A percentile compares a stretch with the other conserved stretches of the same genome.
phyloP scores from a whole-genome alignment of 2,113 vertebrate genomes.

The Rhynchomys soricoides region DNA sequence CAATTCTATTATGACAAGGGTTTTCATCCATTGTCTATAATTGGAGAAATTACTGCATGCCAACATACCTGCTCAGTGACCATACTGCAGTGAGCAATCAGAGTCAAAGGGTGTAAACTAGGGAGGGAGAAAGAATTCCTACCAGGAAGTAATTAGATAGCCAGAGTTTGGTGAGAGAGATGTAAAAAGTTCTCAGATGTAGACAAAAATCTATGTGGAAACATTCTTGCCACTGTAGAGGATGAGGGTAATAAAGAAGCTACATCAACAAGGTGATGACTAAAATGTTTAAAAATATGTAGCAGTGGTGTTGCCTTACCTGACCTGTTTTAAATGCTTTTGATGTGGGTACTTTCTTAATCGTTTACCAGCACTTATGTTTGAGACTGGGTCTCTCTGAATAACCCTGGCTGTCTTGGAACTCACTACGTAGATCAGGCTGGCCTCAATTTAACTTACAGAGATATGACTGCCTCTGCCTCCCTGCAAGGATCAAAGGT shows the following conservation, averaged over 20 bases:
- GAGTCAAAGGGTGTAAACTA: not conserved
- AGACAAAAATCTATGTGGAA: not conserved
- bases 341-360: conserved; percentile 19
- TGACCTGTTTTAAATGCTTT: conserved; percentile 35
- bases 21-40: not conserved
- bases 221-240: not conserved
- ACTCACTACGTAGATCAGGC: not conserved
- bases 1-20: not conserved
- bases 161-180: not conserved
- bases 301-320: not conserved
- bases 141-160: not conserved
- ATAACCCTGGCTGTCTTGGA: not conserved
- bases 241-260: not conserved
- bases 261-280: not conserved
- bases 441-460: not conserved
- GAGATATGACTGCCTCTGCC: not conserved
- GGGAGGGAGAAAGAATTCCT: not conserved
- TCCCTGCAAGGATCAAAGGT: not conserved
- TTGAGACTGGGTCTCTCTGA: too few species aligned
- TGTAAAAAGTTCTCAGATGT: not conserved
- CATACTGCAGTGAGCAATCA: not conserved
- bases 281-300: not conserved
- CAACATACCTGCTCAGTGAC: not conserved
- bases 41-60: not conserved
- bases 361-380: not conserved